Base-by-base conservation (phyloP, 2,797 vertebrate genomes). In the Molossus alvarezi region DNA sequence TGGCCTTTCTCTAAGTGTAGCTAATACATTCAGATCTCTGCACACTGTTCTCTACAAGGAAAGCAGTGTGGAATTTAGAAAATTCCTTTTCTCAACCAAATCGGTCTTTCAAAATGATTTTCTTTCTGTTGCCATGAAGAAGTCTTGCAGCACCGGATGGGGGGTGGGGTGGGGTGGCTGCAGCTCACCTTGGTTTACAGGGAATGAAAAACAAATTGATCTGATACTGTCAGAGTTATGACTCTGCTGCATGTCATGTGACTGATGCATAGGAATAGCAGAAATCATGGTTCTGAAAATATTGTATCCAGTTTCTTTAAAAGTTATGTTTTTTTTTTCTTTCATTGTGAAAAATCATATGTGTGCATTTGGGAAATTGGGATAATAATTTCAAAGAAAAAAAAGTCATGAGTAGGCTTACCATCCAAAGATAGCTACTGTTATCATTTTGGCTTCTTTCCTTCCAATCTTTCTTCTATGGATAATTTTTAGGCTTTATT, bases 401-500 rank as follows among this genome's bases (percentile, higher is more conserved):
- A 69, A 69, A 91, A 15, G 12, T 14, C 45, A 41, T 18, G 6
- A 62, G 62, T 82, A 41, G 9, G 29, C 2, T 14, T 73, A 41
- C 41, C 33, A 15, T 90, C 60, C 48, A 57, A 45, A 67, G 62
- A 53, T 12, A 64, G 25, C 1, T 33, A 25, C 60, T 15, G 3
- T 79, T n/a, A 60, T 33, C 45, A 18, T 67, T 69, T 58, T 20
- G 53, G 57, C 8, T 33, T 72, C 9, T 72, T 85, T 93, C 27
- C n/a, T 80, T 77, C 17, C 3, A 25, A 6, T 89, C 18, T 85
- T 91, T 90, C 37, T 88, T 1, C 83, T 79, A 5, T 79, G 83
- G 23, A 14, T 73, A 82, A 77, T 25, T 79, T 94, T 89, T 84
- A 41, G 58, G 6, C 13, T 27, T 77, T 81, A 71, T 87, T 84